phyloP scores from a whole-genome alignment of 1,140 invertebrate species.

The Mamestra configurata region DNA sequence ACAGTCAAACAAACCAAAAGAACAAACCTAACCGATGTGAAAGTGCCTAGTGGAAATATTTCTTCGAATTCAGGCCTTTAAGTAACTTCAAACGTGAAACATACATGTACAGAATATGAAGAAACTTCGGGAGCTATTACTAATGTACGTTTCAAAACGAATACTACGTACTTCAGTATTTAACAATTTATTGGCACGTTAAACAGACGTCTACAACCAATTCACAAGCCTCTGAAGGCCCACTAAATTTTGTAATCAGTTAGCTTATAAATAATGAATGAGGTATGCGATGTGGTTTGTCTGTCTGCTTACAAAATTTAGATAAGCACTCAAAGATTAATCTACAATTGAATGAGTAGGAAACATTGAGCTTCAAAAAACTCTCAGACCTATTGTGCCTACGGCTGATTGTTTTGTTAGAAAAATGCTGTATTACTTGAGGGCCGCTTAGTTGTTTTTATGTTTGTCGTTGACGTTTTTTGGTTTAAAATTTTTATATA shows the following conservation, averaged over 20 bases:
- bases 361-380: slow-evolving; percentile 40
- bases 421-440: slow-evolving; percentile 34
- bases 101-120: slow-evolving; percentile 1
- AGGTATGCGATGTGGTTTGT: slow-evolving; percentile 40
- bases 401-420: slow-evolving; percentile 42
- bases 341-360: slow-evolving; percentile 44
- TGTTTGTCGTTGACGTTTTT: slow-evolving; percentile 14
- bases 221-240: slow-evolving; percentile 26
- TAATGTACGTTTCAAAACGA: slow-evolving; percentile 11
- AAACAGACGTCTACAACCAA: slow-evolving; percentile 22
- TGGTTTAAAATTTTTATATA: slow-evolving; percentile 20
- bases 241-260: slow-evolving; percentile 38
- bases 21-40: slow-evolving; percentile 18
- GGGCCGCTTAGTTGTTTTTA: slow-evolving; percentile 10
- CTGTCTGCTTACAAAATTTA: slow-evolving; percentile 41
- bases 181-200: slow-evolving; percentile 30
- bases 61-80: slow-evolving; percentile 11
- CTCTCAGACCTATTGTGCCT: slow-evolving; percentile 46
- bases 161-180: slow-evolving; percentile 13
- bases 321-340: slow-evolving; percentile 47
- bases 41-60: neutral
- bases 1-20: slow-evolving; percentile 43
- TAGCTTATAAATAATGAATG: slow-evolving; percentile 45
- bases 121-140: slow-evolving; percentile 10
- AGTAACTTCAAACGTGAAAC: neutral